These are phyloP conservation scores for Phylloscopus trochilus DNA, from an alignment of 2,113 vertebrate genomes.

Conservation along the genomic window DNA sequence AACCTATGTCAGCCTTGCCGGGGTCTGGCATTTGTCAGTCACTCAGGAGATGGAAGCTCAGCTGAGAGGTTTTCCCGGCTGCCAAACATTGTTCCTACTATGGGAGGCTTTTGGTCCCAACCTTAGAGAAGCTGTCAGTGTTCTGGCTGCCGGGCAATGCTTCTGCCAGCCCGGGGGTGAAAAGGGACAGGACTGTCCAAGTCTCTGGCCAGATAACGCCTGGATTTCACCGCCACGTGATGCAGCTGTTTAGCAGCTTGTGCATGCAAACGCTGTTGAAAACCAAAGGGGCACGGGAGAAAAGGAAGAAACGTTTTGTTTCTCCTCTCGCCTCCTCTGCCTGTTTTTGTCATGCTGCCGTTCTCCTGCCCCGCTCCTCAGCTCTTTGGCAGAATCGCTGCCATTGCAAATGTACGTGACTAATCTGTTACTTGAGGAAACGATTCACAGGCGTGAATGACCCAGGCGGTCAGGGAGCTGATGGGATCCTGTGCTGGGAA, in stretches of 20 bases:
- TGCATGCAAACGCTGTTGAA: background rate
- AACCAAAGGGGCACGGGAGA: background rate
- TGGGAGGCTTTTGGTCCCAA: background rate
- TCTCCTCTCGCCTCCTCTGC: background rate
- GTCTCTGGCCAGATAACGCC: background rate
- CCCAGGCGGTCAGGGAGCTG: slow-evolving; percentile 9
- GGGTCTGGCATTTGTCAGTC: slow-evolving; percentile 29
- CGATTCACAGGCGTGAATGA: slow-evolving; percentile 32
- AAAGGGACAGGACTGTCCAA: background rate
- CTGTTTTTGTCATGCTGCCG: background rate
- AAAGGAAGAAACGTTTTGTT: background rate
- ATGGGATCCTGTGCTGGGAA: background rate
- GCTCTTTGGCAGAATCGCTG: slow-evolving; percentile 19
- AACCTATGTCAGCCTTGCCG: background rate
- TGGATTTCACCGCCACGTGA: background rate
- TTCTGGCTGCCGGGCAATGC: background rate
- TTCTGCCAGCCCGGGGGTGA: background rate
- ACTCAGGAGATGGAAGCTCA: background rate
- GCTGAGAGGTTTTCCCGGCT: background rate
- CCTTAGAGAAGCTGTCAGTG: background rate
- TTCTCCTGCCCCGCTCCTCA: background rate
- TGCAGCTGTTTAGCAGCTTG: background rate
- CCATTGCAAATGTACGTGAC: slow-evolving; percentile 51
- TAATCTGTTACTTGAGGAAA: slow-evolving; percentile 59
- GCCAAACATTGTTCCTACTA: background rate